Percentiles rank a stretch among this genome's conserved stretches.
phyloP scores from a whole-genome alignment of 2,113 vertebrate genomes.

The Syngnathus scovelli region DNA sequence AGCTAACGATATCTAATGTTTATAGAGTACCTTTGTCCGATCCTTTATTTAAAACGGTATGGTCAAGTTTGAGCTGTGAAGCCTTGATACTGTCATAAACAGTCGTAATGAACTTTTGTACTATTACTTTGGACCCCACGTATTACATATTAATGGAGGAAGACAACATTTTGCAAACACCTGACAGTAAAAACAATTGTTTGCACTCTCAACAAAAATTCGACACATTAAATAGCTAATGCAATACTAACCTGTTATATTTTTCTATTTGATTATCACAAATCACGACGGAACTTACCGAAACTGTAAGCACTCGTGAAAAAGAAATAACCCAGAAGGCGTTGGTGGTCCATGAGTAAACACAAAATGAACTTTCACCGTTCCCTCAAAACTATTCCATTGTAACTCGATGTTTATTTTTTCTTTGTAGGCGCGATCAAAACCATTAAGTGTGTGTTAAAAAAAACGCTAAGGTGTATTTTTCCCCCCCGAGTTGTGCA shows the following conservation, averaged over 20 bases:
- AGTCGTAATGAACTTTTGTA: background rate
- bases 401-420: background rate
- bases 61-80: background rate
- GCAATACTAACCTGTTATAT: background rate
- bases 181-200: background rate
- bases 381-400: background rate
- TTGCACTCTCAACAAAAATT: background rate
- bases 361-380: background rate
- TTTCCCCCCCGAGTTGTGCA: background rate
- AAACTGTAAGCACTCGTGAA: rapidly evolving
- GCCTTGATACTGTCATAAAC: background rate
- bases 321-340: background rate
- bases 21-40: background rate
- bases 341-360: constrained; percentile 8
- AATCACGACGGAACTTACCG: constrained; percentile 25
- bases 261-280: background rate
- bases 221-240: background rate
- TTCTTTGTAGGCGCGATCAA: background rate
- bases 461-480: background rate
- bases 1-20: too few species aligned
- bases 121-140: background rate
- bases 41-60: too few species aligned
- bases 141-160: background rate
- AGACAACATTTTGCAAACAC: background rate
- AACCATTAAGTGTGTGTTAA: background rate